Percentiles rank a stretch among this genome's conserved stretches.
phyloP scores from a whole-genome alignment of 2,113 vertebrate genomes.

The Gambusia holbrooki region DNA sequence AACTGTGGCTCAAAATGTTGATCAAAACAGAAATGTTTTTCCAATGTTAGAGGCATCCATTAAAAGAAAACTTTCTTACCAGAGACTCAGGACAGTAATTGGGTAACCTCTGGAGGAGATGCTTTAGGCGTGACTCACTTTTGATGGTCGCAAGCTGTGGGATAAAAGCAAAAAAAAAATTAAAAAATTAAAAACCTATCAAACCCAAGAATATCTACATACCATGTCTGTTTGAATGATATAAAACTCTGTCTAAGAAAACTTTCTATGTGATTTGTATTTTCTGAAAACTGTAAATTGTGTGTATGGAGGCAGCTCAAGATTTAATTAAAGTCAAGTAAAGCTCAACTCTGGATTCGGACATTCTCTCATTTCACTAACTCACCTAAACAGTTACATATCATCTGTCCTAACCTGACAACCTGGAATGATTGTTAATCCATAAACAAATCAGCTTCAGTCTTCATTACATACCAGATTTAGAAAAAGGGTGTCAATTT shows the following conservation, averaged over 20 bases:
- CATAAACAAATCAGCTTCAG: too few relatives aligned
- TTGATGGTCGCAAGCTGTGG: slow-evolving; percentile 92
- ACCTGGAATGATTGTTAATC: too few relatives aligned
- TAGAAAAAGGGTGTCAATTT: too few relatives aligned
- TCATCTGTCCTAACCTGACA: too few relatives aligned
- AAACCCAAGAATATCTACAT: too few relatives aligned
- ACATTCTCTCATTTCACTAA: too few relatives aligned
- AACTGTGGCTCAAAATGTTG: background rate
- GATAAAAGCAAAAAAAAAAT: background rate
- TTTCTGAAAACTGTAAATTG: background rate
- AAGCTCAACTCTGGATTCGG: too few relatives aligned
- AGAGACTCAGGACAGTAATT: slow-evolving; percentile 89
- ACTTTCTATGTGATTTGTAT: background rate
- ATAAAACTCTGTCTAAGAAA: background rate
- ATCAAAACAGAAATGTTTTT: background rate
- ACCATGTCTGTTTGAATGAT: background rate
- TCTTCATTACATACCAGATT: too few relatives aligned
- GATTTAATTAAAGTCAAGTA: too few relatives aligned
- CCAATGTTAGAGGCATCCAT: background rate
- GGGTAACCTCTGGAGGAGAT: slow-evolving; percentile 91
- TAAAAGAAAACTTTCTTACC: slow-evolving; percentile 56
- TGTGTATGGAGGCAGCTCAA: too few relatives aligned
- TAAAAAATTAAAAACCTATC: background rate
- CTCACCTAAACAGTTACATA: too few relatives aligned
- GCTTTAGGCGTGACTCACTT: slow-evolving; percentile 94